These are phyloP conservation scores for Myiozetetes cayanensis DNA, from an alignment of 2,113 vertebrate species.

Conservation along the genomic window DNA sequence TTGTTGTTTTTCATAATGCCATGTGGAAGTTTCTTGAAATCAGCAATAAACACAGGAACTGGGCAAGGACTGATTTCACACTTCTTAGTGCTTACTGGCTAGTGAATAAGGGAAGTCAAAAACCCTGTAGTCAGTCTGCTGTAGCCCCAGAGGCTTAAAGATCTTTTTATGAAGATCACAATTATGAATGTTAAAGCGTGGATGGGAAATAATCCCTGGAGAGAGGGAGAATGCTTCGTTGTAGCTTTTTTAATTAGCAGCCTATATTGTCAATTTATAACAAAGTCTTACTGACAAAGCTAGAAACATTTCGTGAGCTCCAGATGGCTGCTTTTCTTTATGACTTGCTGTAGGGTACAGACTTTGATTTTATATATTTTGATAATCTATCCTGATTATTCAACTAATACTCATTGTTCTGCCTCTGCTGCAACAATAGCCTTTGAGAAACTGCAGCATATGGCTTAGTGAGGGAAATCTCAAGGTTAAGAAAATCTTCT, in stretches of 20 bases:
- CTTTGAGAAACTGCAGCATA: conserved; percentile 23
- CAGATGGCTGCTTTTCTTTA: conserved; percentile 48
- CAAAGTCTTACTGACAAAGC: conserved; percentile 15
- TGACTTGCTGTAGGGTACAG: conserved; percentile 48
- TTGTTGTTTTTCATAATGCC: background rate
- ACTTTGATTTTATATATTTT: conserved; percentile 61
- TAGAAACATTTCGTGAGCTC: conserved; percentile 21
- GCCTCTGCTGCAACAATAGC: background rate
- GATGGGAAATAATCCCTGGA: background rate
- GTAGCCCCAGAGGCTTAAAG: background rate
- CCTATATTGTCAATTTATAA: conserved; percentile 3
- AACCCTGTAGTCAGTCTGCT: background rate
- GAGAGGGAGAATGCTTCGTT: background rate
- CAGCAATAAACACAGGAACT: background rate
- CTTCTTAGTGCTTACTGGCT: background rate
- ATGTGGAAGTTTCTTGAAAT: background rate
- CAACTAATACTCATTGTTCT: conserved; percentile 54
- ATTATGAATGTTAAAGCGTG: background rate
- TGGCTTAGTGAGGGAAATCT: background rate
- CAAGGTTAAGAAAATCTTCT: conserved; percentile 7
- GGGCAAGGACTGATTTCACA: background rate
- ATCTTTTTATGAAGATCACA: background rate
- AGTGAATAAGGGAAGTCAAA: background rate
- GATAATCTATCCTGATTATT: conserved; percentile 65
- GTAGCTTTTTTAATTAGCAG: conserved; percentile 47